Conservation (phyloP, 2,888 invertebrate species). For the Abrostola triplasia region DNA sequence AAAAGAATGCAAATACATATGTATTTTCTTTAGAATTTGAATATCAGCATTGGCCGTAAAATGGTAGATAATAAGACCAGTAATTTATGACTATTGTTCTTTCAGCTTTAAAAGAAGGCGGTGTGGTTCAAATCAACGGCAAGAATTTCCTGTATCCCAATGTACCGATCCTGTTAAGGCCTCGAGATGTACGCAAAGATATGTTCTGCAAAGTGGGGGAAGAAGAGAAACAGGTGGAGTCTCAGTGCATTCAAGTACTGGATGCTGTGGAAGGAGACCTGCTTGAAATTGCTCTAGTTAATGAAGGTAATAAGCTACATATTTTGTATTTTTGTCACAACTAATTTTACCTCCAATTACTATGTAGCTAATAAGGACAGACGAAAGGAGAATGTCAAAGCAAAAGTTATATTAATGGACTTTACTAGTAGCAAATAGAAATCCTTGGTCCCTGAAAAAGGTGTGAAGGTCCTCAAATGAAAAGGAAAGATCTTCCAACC, state of each 20-base stretch:
- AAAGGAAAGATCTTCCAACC: no score
- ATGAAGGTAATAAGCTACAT: slow-evolving; percentile 87
- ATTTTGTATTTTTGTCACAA: no score
- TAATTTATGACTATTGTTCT: no score
- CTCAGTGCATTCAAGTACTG: slow-evolving; percentile 88
- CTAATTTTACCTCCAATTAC: no score
- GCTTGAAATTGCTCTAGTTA: slow-evolving; percentile 89
- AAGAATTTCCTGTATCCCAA: slow-evolving; percentile 89
- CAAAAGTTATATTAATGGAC: not conserved
- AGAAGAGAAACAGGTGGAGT: slow-evolving; percentile 69
- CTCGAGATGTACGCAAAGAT: slow-evolving; percentile 74
- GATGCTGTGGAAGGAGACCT: slow-evolving; percentile 81
- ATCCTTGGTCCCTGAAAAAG: no score
- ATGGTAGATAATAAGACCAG: no score
- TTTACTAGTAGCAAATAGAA: no score
- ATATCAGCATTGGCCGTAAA: no score
- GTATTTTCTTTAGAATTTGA: no score
- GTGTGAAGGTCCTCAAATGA: no score
- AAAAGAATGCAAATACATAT: no score
- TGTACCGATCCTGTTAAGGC: slow-evolving; percentile 87
- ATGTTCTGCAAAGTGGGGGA: slow-evolving; percentile 77
- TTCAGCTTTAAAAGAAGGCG: slow-evolving; percentile 72
- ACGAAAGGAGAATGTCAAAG: not conserved
- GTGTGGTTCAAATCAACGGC: slow-evolving; percentile 88
- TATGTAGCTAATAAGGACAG: not conserved